A percentile compares a stretch with the other conserved stretches of the same genome.
Conservation (phyloP, 1,140 invertebrate genomes). For the Drosophila tropicalis region DNA sequence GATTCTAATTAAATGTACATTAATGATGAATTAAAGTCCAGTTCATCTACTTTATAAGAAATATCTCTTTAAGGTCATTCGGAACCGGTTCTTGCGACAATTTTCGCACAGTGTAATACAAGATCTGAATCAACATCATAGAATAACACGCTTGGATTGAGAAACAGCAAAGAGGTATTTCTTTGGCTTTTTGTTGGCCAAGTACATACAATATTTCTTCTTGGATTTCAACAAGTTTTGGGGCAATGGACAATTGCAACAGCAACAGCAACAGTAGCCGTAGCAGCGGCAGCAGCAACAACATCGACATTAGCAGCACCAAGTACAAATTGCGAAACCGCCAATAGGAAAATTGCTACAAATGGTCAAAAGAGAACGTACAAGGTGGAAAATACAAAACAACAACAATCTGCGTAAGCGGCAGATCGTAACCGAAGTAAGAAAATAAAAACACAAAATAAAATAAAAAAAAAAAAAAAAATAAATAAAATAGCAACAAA, state of each 20-base stretch:
- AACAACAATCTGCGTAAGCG: constrained; percentile 29
- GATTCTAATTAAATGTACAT: no score
- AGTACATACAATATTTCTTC: constrained; percentile 9
- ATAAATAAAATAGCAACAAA: constrained; percentile 37
- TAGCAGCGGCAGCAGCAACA: not conserved
- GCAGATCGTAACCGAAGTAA: not conserved
- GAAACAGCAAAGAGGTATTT: constrained; percentile 10
- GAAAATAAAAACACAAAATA: constrained; percentile 5
- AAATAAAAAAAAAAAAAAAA: not conserved
- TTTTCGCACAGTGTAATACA: constrained; percentile 8
- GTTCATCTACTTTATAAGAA: no score
- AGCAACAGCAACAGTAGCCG: not conserved
- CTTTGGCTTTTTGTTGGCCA: constrained; percentile 9
- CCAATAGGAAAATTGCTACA: constrained; percentile 7
- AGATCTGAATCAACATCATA: constrained; percentile 9
- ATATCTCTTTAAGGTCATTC: not conserved
- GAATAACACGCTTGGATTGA: constrained; percentile 15
- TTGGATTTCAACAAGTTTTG: constrained; percentile 11
- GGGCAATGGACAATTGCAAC: constrained; percentile 10
- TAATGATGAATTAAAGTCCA: no score
- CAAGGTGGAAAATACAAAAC: constrained; percentile 16
- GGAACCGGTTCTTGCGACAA: not conserved
- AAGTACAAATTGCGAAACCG: constrained; percentile 19
- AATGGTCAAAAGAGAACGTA: constrained; percentile 23
- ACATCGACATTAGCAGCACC: not conserved